phyloP scores from a whole-genome alignment of 2,113 vertebrate genomes.

The Chrysemys picta region DNA sequence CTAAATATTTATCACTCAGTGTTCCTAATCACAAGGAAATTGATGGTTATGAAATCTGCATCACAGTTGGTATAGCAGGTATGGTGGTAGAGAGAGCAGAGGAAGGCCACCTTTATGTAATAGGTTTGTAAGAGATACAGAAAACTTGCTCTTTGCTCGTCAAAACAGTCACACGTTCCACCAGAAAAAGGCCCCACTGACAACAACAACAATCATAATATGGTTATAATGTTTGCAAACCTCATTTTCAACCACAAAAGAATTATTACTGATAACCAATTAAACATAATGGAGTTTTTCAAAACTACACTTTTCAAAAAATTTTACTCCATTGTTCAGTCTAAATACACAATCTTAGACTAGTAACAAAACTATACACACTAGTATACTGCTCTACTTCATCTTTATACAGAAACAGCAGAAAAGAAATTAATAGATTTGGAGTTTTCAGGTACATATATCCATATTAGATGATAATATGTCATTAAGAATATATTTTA shows the following conservation, averaged over 20 bases:
- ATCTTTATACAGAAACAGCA: not conserved
- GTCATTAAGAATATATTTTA: not conserved
- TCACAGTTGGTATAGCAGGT: rapidly evolving
- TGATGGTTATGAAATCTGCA: rapidly evolving
- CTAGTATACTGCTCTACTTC: not conserved
- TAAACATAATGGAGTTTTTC: not conserved
- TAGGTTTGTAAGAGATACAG: rapidly evolving
- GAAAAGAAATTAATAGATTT: not conserved
- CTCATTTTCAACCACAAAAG: conserved; percentile 4
- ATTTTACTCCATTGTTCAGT: not conserved
- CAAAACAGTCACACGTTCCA: rapidly evolving
- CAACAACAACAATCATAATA: not conserved
- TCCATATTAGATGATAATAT: not conserved
- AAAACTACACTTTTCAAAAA: not conserved
- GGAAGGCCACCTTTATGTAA: rapidly evolving
- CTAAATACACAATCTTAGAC: not conserved
- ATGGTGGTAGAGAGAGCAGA: not conserved
- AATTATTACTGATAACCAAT: conserved; percentile 43
- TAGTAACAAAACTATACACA: not conserved
- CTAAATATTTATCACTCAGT: not conserved
- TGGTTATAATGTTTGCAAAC: not conserved
- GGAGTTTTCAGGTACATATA: not conserved
- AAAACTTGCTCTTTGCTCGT: not conserved
- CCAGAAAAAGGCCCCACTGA: not conserved
- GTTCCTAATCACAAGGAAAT: not conserved